These are phyloP conservation scores for Pemphigus obesinymphae DNA, from an alignment of 1,140 invertebrate species.

Conservation along the genomic window DNA sequence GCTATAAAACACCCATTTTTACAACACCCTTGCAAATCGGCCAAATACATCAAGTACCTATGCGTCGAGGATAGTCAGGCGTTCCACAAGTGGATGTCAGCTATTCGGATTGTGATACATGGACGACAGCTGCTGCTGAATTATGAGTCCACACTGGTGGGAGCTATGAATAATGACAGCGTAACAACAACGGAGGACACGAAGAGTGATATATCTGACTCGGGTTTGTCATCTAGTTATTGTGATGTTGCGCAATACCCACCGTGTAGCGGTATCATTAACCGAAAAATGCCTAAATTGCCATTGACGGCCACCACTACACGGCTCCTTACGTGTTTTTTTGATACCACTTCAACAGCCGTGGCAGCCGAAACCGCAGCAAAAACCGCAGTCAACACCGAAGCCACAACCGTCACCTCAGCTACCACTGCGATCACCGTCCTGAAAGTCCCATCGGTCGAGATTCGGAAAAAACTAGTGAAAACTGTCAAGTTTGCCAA, in stretches of 20 bases:
- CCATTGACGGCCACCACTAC: constrained; percentile 86
- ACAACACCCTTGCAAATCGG: constrained; percentile 75
- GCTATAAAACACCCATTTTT: constrained; percentile 92
- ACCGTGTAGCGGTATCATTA: constrained; percentile 67
- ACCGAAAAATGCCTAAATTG: constrained; percentile 82
- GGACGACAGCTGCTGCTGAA: constrained; percentile 78
- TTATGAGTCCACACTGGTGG: constrained; percentile 65
- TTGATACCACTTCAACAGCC: constrained; percentile 31
- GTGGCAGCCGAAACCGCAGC: background rate
- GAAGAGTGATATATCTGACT: constrained; percentile 56
- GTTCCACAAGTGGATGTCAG: constrained; percentile 89
- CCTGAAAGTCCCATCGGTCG: too few relatives aligned
- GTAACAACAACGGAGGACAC: constrained; percentile 56
- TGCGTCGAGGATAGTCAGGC: constrained; percentile 87
- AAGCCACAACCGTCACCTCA: background rate
- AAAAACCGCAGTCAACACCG: too few relatives aligned
- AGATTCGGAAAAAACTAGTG: constrained; percentile 21
- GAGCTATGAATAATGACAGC: background rate
- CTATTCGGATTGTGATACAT: constrained; percentile 92
- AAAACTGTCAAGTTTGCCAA: constrained; percentile 24
- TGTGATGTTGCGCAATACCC: constrained; percentile 47
- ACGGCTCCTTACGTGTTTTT: constrained; percentile 58
- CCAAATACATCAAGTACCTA: constrained; percentile 95
- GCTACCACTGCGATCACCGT: background rate
- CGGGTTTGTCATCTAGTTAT: constrained; percentile 41